Conservation (phyloP, 2,888 invertebrate species). For the Hylaea fasciaria region DNA sequence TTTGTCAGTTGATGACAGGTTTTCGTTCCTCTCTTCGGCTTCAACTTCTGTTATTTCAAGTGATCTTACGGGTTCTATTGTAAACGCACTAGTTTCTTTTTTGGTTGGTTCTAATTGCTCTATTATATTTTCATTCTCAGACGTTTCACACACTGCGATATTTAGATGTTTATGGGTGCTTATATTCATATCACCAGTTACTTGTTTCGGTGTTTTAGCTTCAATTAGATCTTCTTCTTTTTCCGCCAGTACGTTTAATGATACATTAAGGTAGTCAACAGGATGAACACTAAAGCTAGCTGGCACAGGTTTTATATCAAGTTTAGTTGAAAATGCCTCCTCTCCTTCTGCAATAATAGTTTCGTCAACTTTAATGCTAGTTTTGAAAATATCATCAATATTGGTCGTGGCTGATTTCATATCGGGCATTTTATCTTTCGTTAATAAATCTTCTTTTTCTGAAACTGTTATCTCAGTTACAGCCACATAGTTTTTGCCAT, state of each 20-base stretch:
- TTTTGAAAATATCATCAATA: slow-evolving; percentile 51
- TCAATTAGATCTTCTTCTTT: slow-evolving; percentile 56
- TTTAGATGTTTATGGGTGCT: slow-evolving; percentile 59
- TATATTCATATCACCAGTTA: slow-evolving; percentile 51
- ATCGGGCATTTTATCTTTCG: slow-evolving; percentile 45
- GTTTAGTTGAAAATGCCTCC: slow-evolving; percentile 41
- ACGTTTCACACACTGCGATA: slow-evolving; percentile 53
- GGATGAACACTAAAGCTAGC: slow-evolving; percentile 74
- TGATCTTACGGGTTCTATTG: slow-evolving; percentile 55
- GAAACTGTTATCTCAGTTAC: slow-evolving; percentile 64
- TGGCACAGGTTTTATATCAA: slow-evolving; percentile 54
- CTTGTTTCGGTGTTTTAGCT: slow-evolving; percentile 44
- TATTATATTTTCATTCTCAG: slow-evolving; percentile 57
- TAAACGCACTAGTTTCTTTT: slow-evolving; percentile 49
- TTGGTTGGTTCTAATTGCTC: slow-evolving; percentile 38
- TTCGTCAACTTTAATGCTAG: slow-evolving; percentile 60
- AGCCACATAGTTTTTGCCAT: slow-evolving; percentile 72
- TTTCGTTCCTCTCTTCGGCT: slow-evolving; percentile 68
- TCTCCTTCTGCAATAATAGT: slow-evolving; percentile 61
- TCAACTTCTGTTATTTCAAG: slow-evolving; percentile 76
- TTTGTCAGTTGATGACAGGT: slow-evolving; percentile 45
- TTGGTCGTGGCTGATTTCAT: slow-evolving; percentile 44
- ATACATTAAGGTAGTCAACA: slow-evolving; percentile 64
- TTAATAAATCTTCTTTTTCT: slow-evolving; percentile 64
- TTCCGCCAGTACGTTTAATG: slow-evolving; percentile 59